Conservation (phyloP, 2,888 invertebrate genomes). For the Rhamnusium bicolor region DNA sequence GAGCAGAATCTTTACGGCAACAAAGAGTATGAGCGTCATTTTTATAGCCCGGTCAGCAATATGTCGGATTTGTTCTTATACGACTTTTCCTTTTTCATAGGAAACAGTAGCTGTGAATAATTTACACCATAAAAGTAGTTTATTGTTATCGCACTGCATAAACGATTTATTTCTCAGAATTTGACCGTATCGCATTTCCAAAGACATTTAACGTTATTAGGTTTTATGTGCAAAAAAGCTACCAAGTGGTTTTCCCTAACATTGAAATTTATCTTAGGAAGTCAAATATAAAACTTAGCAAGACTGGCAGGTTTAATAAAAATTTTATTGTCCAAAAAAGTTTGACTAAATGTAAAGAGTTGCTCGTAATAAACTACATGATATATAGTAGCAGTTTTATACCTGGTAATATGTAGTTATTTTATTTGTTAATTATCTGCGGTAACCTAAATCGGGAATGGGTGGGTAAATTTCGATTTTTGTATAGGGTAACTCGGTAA, state of each 20-base stretch:
- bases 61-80: constrained; percentile 45
- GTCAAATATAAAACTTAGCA: neutral
- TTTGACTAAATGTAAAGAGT: too few relatives aligned
- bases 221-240: constrained; percentile 11
- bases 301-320: too few relatives aligned
- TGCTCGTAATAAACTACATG: too few relatives aligned
- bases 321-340: too few relatives aligned
- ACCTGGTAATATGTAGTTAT: too few relatives aligned
- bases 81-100: constrained; percentile 41
- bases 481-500: too few relatives aligned
- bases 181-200: constrained; percentile 25
- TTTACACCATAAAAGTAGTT: constrained; percentile 43
- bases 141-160: constrained; percentile 32
- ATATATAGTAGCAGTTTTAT: too few relatives aligned
- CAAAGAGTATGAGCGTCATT: constrained; percentile 42
- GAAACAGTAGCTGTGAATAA: constrained; percentile 44
- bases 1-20: constrained; percentile 52
- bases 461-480: too few relatives aligned
- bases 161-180: constrained; percentile 32
- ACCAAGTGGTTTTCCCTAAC: neutral
- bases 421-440: too few relatives aligned
- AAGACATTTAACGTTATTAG: constrained; percentile 25
- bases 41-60: constrained; percentile 51
- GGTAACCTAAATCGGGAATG: too few relatives aligned
- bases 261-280: constrained; percentile 11